Evolutionary conservation across 2,888 invertebrate species (phyloP).

Genomic region (Entomobrya proxima): DNA sequence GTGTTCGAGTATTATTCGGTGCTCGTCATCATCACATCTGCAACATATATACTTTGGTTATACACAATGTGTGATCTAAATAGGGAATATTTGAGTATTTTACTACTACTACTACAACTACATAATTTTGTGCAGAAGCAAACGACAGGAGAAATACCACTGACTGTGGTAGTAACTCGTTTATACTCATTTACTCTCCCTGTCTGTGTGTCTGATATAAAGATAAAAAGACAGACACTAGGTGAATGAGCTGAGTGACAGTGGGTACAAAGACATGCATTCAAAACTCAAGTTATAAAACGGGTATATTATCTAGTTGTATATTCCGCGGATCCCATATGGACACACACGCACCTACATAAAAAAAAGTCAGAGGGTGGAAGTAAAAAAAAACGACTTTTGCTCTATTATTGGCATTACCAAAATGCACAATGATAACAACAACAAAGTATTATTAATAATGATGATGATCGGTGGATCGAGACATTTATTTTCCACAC

Average conservation of each 20-base stretch:
- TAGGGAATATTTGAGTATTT: neutral
- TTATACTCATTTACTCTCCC: conserved; percentile 44
- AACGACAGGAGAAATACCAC: conserved; percentile 56
- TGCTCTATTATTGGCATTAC: conserved; percentile 29
- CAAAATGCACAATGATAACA: conserved; percentile 18
- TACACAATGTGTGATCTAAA: neutral
- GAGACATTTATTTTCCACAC: conserved; percentile 48
- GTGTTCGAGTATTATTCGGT: neutral
- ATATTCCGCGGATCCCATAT: conserved; percentile 36
- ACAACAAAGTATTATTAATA: conserved; percentile 46
- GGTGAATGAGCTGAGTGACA: conserved; percentile 61
- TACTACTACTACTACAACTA: neutral
- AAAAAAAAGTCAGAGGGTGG: neutral
- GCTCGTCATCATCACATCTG: conserved; percentile 46
- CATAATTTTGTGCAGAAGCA: conserved; percentile 36
- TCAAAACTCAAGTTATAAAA: neutral
- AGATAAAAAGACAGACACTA: conserved; percentile 28
- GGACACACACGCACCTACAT: conserved; percentile 8
- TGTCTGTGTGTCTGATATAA: conserved; percentile 36
- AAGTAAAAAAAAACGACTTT: neutral
- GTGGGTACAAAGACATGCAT: conserved; percentile 15
- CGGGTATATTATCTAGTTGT: neutral
- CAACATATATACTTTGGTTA: neutral
- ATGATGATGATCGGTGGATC: conserved; percentile 40
- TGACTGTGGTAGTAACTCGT: conserved; percentile 43